phyloP scores from a whole-genome alignment of 2,797 vertebrate genomes.

The Thamnophis elegans region DNA sequence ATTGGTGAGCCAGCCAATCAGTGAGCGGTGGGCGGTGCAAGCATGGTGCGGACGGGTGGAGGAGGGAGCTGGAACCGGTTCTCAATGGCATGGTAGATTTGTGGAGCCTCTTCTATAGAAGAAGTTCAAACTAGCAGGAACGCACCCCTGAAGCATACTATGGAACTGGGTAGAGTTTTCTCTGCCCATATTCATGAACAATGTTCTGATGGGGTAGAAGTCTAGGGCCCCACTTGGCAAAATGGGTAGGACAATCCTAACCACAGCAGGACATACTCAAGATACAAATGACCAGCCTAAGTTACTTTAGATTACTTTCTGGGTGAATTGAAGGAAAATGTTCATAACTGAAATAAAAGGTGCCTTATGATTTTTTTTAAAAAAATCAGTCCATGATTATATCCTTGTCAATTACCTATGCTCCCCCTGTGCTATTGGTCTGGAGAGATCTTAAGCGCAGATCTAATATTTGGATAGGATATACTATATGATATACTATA shows the following conservation, averaged over 20 bases:
- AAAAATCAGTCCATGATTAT: background rate
- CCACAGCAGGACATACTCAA: background rate
- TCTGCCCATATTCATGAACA: background rate
- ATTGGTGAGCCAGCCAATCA: too few relatives aligned
- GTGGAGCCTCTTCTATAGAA: too few relatives aligned
- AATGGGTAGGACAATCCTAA: background rate
- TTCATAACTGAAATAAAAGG: background rate
- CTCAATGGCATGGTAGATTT: too few relatives aligned
- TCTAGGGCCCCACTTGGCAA: background rate
- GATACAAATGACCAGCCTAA: background rate
- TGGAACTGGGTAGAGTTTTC: background rate
- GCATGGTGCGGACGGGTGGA: too few relatives aligned
- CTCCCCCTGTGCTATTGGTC: background rate
- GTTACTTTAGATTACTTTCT: background rate
- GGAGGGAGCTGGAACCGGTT: too few relatives aligned
- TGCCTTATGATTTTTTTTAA: background rate
- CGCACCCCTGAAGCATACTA: too few relatives aligned
- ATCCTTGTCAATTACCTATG: background rate
- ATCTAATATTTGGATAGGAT: background rate
- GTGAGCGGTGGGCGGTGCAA: too few relatives aligned
- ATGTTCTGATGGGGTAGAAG: background rate
- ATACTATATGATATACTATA: background rate
- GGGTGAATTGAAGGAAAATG: background rate
- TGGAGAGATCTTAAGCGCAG: background rate
- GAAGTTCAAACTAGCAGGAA: too few relatives aligned